Percentiles rank a stretch among this genome's conserved stretches.
Conservation (phyloP, 2,888 invertebrate species). For the Adineta ricciae region DNA sequence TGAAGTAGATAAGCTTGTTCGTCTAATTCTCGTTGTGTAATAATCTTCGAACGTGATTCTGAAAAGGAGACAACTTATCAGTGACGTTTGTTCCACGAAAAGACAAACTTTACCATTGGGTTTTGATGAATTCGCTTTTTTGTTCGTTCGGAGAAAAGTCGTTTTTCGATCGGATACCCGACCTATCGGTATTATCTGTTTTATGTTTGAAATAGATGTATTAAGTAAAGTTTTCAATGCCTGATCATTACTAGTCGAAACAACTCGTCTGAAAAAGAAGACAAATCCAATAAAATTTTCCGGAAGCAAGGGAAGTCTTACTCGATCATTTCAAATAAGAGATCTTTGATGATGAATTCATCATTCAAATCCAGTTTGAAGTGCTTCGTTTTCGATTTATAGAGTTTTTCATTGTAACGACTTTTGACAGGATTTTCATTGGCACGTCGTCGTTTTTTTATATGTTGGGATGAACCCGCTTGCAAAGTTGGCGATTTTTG, state of each 20-base stretch:
- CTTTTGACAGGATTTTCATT: background rate
- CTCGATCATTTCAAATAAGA: background rate
- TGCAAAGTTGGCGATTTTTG: background rate
- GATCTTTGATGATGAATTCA: background rate
- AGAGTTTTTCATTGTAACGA: background rate
- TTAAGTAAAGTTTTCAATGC: background rate
- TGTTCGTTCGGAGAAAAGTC: background rate
- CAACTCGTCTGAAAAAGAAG: background rate
- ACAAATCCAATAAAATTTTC: background rate
- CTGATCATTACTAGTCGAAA: background rate
- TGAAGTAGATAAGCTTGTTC: conserved; percentile 22
- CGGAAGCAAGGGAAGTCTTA: background rate
- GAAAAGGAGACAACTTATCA: background rate
- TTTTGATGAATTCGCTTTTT: background rate
- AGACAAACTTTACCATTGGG: background rate
- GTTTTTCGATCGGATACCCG: background rate
- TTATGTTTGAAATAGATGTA: background rate
- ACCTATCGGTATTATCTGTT: background rate
- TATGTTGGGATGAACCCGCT: background rate
- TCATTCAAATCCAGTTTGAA: background rate
- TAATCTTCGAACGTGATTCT: background rate
- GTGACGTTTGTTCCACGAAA: background rate
- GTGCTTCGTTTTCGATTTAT: background rate
- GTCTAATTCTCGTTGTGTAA: background rate
- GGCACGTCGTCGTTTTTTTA: background rate